A percentile compares a stretch with the other conserved stretches of the same genome.
Conservation (phyloP, 2,113 vertebrate genomes). For the Columbina picui region DNA sequence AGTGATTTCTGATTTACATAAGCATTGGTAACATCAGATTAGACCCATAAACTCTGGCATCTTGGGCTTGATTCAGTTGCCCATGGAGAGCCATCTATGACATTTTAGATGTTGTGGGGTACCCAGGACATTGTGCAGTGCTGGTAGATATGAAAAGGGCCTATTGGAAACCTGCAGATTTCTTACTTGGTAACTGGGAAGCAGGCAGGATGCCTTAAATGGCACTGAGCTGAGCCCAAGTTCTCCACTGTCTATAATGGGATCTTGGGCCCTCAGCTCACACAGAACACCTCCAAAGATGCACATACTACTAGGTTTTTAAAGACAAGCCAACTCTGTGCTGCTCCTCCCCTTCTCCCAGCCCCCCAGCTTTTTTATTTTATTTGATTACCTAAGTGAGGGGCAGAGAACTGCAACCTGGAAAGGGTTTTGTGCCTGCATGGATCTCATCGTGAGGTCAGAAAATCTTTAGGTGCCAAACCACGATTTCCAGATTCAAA, state of each 20-base stretch:
- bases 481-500: not conserved
- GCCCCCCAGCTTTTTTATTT: rapidly evolving
- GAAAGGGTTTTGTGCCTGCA: not conserved
- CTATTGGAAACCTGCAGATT: not conserved
- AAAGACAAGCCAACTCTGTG: not conserved
- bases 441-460: not conserved
- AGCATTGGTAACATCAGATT: not conserved
- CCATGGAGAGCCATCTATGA: not conserved
- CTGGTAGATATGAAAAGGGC: not conserved
- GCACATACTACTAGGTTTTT: not conserved
- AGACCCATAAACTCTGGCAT: not conserved
- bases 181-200: not conserved
- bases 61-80: not conserved
- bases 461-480: not conserved
- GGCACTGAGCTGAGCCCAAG: not conserved
- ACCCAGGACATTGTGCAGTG: not conserved
- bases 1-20: not conserved
- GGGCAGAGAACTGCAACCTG: not conserved
- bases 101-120: not conserved
- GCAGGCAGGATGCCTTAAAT: not conserved
- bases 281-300: not conserved
- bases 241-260: not conserved
- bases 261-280: not conserved
- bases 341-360: too few species aligned
- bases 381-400: not conserved